These are phyloP conservation scores for Drosophila ustulata DNA, from an alignment of 2,888 invertebrate genomes.

Conservation along the genomic window DNA sequence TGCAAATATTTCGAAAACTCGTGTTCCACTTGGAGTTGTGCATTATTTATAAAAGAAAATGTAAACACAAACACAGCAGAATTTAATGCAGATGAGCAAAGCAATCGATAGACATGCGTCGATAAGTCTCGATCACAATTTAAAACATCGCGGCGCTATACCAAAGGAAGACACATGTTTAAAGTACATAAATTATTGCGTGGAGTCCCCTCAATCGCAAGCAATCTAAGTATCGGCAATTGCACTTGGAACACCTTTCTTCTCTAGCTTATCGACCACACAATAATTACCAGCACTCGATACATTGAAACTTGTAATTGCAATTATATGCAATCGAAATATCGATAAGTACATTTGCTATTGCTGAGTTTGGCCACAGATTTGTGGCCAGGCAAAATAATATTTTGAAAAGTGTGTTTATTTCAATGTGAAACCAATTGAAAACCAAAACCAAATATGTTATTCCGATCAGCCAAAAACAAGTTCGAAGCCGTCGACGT, in stretches of 20 bases:
- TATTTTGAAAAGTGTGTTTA: conserved; percentile 44
- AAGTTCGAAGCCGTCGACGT: conserved; percentile 84
- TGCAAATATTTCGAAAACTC: conserved; percentile 4
- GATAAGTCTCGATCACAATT: conserved; percentile 2
- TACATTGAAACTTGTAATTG: too few relatives aligned
- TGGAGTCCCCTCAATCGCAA: too few relatives aligned
- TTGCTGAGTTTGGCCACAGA: conserved; percentile 58
- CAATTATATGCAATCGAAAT: conserved; percentile 27
- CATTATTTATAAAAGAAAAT: conserved; percentile 23
- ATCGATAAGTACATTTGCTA: conserved; percentile 35
- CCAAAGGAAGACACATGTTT: background rate
- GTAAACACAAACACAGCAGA: conserved; percentile 12
- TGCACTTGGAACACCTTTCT: too few relatives aligned
- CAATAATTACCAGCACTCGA: too few relatives aligned
- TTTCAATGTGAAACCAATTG: conserved; percentile 50
- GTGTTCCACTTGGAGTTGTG: background rate
- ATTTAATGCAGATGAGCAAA: background rate
- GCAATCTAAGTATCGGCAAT: too few relatives aligned
- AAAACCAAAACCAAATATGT: conserved; percentile 63
- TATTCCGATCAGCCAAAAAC: conserved; percentile 84
- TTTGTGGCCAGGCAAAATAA: conserved; percentile 54
- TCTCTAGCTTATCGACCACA: too few relatives aligned
- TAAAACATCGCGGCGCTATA: background rate
- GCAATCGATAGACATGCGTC: conserved; percentile 7
- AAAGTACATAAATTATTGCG: too few relatives aligned